Evolutionary conservation across 2,113 vertebrate species (phyloP).

Genomic region (Dromiciops gliroides): DNA sequence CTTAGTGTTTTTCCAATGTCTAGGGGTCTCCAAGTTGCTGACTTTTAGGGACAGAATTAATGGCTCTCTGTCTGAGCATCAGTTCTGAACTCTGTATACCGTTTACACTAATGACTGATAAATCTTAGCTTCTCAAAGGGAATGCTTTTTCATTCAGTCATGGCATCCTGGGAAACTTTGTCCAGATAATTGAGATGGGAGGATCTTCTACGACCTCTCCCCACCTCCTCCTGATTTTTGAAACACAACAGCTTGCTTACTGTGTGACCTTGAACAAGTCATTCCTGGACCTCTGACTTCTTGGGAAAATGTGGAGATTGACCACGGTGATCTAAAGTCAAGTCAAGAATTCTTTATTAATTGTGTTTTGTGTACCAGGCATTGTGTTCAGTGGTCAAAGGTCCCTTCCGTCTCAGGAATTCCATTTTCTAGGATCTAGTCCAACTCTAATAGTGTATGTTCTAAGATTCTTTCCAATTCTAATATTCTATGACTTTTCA

Average conservation of each 20-base stretch:
- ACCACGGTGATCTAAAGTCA: neutral
- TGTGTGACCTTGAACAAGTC: neutral
- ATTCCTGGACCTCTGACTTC: neutral
- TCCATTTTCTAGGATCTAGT: neutral
- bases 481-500: neutral
- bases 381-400: neutral
- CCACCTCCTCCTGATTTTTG: neutral
- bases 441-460: neutral
- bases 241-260: neutral
- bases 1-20: constrained; percentile 42
- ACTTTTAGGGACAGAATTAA: neutral
- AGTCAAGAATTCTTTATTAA: neutral
- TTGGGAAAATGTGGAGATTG: neutral
- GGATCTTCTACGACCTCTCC: neutral
- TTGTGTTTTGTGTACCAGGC: neutral
- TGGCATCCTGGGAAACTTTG: neutral
- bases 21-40: constrained; percentile 24
- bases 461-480: neutral
- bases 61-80: neutral
- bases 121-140: neutral
- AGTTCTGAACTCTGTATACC: neutral
- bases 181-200: neutral
- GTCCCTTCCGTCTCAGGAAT: neutral
- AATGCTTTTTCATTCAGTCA: neutral
- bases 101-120: neutral